These are phyloP conservation scores for Tapirus terrestris DNA, from an alignment of 2,113 vertebrate genomes.

Conservation along the genomic window DNA sequence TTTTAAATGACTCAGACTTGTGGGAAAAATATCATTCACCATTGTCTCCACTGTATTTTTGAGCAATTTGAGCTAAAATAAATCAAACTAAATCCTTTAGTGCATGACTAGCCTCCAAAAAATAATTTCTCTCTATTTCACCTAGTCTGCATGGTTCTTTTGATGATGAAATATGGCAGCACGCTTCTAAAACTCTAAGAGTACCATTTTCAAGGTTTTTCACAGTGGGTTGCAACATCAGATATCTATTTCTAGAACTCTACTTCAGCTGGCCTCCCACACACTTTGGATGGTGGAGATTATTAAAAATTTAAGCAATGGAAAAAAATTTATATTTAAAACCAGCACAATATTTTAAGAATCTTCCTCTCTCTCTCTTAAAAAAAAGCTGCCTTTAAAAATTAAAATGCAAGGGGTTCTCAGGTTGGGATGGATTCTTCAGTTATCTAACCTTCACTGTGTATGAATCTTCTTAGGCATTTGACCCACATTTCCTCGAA, in stretches of 20 bases:
- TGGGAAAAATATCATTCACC: background rate
- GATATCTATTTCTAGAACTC: slow-evolving; percentile 62
- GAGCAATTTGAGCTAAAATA: background rate
- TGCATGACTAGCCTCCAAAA: background rate
- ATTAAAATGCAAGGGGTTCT: background rate
- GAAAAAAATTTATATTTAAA: slow-evolving; percentile 28
- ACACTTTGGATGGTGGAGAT: background rate
- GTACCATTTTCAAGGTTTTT: slow-evolving; percentile 27
- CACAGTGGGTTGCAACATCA: background rate
- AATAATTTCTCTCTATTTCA: background rate
- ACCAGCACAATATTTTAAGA: background rate
- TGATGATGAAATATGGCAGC: background rate
- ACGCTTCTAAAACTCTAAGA: background rate
- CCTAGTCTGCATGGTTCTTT: background rate
- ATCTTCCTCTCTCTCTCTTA: rapidly evolving
- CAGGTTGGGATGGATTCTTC: background rate
- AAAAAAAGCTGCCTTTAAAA: background rate
- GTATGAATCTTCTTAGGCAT: background rate
- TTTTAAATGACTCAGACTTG: background rate
- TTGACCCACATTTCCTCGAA: background rate
- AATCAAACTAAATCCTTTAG: background rate
- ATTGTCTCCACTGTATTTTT: background rate
- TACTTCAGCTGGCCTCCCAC: background rate
- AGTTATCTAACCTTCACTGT: background rate
- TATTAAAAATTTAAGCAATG: slow-evolving; percentile 62